These are phyloP conservation scores for Acanthosepion pharaonis DNA, from an alignment of 2,888 invertebrate species.

Conservation along the genomic window DNA sequence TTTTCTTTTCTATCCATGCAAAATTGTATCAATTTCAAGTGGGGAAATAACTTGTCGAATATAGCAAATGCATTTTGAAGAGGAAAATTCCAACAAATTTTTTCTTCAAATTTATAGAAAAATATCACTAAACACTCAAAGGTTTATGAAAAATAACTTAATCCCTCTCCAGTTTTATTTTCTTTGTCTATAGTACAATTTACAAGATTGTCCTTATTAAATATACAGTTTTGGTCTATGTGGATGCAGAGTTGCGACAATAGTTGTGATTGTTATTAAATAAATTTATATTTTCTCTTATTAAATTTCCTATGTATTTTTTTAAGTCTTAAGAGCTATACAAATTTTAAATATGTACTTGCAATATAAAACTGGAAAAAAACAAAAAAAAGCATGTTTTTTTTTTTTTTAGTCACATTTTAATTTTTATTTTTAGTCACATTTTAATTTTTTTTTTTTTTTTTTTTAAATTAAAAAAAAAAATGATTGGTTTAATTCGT, in stretches of 20 bases:
- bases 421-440: too few relatives aligned
- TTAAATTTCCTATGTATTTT: constrained; percentile 22
- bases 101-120: not conserved
- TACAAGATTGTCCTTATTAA: not conserved
- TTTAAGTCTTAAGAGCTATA: not conserved
- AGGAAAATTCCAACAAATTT: not conserved
- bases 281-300: constrained; percentile 22
- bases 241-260: not conserved
- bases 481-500: not conserved
- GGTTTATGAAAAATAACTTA: not conserved
- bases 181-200: not conserved
- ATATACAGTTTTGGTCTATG: not conserved
- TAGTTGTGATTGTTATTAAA: not conserved
- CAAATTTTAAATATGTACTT: not conserved
- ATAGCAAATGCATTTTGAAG: constrained; percentile 33
- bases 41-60: not conserved
- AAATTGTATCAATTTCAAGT: constrained; percentile 12
- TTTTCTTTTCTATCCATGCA: not conserved
- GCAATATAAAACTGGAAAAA: not conserved
- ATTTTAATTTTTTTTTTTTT: too few relatives aligned
- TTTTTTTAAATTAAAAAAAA: too few relatives aligned
- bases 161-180: not conserved
- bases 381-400: not conserved
- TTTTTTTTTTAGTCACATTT: not conserved
- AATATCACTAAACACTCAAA: not conserved